These are phyloP conservation scores for Leptogaster cylindrica DNA, from an alignment of 2,888 invertebrate genomes.

Conservation along the genomic window DNA sequence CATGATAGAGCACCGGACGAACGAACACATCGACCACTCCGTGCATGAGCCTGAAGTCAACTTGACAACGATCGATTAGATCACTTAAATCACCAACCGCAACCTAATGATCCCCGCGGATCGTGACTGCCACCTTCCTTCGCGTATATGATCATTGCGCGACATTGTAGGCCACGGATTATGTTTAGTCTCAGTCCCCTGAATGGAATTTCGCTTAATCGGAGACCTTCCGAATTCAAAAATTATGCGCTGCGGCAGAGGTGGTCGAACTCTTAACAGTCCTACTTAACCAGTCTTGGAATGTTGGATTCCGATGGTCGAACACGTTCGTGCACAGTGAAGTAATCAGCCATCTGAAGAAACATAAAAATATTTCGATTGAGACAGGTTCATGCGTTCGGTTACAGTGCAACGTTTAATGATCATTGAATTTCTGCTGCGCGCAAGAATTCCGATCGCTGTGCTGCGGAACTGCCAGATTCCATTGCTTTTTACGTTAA, in stretches of 20 bases:
- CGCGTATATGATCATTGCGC: constrained; percentile 7
- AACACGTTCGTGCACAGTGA: constrained; percentile 25
- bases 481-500: constrained; percentile 14
- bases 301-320: constrained; percentile 28
- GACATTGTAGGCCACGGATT: not conserved
- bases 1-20: no score
- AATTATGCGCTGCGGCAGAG: constrained; percentile 7
- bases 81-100: not conserved
- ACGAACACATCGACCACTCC: no score
- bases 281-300: constrained; percentile 34
- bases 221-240: constrained; percentile 4
- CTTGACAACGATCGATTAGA: not conserved
- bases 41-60: not conserved
- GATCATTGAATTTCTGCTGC: constrained; percentile 4
- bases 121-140: constrained; percentile 22
- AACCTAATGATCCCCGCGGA: constrained; percentile 1
- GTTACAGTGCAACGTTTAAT: constrained; percentile 11
- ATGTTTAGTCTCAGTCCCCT: not conserved
- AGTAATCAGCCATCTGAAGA: constrained; percentile 27
- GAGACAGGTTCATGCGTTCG: constrained; percentile 37
- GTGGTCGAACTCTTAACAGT: constrained; percentile 35
- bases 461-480: constrained; percentile 19
- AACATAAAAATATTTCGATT: constrained; percentile 20
- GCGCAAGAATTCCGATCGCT: constrained; percentile 2
- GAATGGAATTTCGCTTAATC: constrained; percentile 24